A percentile compares a stretch with the other conserved stretches of the same genome.
phyloP scores from a whole-genome alignment of 2,888 invertebrate genomes.

The Ectemnius lituratus region DNA sequence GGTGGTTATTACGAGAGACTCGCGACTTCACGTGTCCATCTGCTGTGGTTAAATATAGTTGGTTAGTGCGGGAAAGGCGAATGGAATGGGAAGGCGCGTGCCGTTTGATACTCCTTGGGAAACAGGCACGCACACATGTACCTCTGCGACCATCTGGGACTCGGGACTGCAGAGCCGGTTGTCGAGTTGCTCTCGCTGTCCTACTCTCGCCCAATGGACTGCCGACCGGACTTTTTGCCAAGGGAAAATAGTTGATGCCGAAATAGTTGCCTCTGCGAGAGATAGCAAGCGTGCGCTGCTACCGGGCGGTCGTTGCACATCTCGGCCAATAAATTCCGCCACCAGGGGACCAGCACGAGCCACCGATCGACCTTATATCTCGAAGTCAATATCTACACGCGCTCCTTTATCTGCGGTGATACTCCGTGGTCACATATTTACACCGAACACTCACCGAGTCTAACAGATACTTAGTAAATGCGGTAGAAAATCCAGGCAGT shows the following conservation, averaged over 20 bases:
- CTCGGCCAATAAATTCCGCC: conserved; percentile 39
- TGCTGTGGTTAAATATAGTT: conserved; percentile 58
- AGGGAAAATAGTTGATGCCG: conserved; percentile 40
- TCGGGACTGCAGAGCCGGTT: background rate
- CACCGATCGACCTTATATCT: conserved; percentile 12
- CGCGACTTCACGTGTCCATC: conserved; percentile 35
- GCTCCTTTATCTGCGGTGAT: background rate
- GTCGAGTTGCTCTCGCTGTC: too few relatives aligned
- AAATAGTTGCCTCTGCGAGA: conserved; percentile 17
- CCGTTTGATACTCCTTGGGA: conserved; percentile 16
- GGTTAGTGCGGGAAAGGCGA: conserved; percentile 3
- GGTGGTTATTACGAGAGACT: conserved; percentile 1
- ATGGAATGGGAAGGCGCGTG: conserved; percentile 11
- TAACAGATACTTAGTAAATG: conserved; percentile 33
- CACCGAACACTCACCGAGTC: conserved; percentile 1
- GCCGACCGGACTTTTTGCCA: conserved; percentile 30
- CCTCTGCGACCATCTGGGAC: conserved; percentile 39
- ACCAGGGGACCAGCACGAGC: background rate
- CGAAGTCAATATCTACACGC: background rate
- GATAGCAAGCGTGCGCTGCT: conserved; percentile 18
- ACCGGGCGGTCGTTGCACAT: background rate
- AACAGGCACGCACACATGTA: background rate
- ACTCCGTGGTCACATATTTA: conserved; percentile 5
- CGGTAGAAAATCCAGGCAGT: background rate
- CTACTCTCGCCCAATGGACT: conserved; percentile 7